phyloP scores from a whole-genome alignment of 2,113 vertebrate species.

The Okapia johnstoni region DNA sequence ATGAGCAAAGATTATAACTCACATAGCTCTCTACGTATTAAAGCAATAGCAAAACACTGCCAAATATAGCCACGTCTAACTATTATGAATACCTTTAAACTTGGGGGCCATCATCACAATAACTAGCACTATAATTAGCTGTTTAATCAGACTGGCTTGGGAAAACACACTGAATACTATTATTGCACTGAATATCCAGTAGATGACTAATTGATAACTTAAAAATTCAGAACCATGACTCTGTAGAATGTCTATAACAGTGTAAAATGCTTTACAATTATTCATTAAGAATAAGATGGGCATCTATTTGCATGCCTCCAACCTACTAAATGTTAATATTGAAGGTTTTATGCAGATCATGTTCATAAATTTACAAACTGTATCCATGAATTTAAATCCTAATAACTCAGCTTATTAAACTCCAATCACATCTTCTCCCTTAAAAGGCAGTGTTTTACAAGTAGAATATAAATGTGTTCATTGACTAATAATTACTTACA shows the following conservation, averaged over 20 bases:
- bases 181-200: slow-evolving; percentile 29
- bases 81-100: slow-evolving; percentile 49
- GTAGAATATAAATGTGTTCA: slow-evolving; percentile 24
- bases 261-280: slow-evolving; percentile 39
- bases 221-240: slow-evolving; percentile 29
- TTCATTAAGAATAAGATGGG: slow-evolving; percentile 19
- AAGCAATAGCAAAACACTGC: slow-evolving; percentile 14
- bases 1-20: slow-evolving; percentile 48
- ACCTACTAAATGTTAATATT: slow-evolving; percentile 38
- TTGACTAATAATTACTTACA: not conserved
- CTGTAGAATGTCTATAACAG: not conserved
- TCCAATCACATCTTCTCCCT: not conserved
- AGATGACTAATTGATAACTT: slow-evolving; percentile 40
- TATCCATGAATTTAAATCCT: slow-evolving; percentile 38
- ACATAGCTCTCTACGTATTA: not conserved
- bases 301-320: not conserved
- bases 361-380: slow-evolving; percentile 35
- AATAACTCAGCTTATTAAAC: slow-evolving; percentile 28
- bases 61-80: slow-evolving; percentile 49
- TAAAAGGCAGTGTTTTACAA: slow-evolving; percentile 14
- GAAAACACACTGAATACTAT: slow-evolving; percentile 38
- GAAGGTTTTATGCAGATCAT: not conserved
- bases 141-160: slow-evolving; percentile 46
- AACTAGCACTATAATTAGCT: slow-evolving; percentile 52
- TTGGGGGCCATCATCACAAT: not conserved